Conservation (phyloP, 2,797 vertebrate genomes). For the Chiroxiphia lanceolata region DNA sequence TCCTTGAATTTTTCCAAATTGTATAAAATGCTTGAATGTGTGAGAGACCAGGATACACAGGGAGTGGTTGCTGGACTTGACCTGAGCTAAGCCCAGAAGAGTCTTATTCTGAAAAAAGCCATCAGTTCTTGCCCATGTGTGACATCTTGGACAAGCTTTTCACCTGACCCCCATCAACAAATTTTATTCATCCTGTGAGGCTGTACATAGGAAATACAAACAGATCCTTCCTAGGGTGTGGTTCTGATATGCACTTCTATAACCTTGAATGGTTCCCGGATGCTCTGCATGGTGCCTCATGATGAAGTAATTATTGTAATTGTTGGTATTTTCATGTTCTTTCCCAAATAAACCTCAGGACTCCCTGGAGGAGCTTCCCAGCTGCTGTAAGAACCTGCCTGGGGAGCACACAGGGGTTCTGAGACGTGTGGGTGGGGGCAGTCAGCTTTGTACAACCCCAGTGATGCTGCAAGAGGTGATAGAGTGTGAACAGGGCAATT, state of each 20-base stretch:
- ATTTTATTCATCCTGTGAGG: not conserved
- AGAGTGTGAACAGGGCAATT: not conserved
- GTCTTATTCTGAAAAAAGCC: not conserved
- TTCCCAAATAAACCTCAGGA: not conserved
- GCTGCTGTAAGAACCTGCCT: not conserved
- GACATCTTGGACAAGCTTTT: not conserved
- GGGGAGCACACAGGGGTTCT: not conserved
- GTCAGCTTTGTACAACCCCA: not conserved
- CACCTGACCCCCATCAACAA: not conserved
- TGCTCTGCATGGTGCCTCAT: not conserved
- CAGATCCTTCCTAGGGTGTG: not conserved
- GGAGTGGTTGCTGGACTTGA: not conserved
- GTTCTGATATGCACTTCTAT: not conserved
- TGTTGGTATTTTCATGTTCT: not conserved
- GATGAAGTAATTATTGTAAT: not conserved
- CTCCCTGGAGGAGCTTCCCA: not conserved
- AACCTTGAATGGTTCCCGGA: not conserved
- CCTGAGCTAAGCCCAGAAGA: not conserved
- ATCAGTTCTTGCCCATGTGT: not conserved
- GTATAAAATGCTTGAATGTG: not conserved
- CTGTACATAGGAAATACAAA: not conserved
- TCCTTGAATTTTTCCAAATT: not conserved
- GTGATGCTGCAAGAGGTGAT: not conserved
- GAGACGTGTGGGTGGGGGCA: accelerated
- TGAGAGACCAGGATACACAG: accelerated